A percentile compares a stretch with the other conserved stretches of the same genome.
Evolutionary conservation across 2,888 invertebrate genomes (phyloP).

Genomic region (Proisotoma minuta): DNA sequence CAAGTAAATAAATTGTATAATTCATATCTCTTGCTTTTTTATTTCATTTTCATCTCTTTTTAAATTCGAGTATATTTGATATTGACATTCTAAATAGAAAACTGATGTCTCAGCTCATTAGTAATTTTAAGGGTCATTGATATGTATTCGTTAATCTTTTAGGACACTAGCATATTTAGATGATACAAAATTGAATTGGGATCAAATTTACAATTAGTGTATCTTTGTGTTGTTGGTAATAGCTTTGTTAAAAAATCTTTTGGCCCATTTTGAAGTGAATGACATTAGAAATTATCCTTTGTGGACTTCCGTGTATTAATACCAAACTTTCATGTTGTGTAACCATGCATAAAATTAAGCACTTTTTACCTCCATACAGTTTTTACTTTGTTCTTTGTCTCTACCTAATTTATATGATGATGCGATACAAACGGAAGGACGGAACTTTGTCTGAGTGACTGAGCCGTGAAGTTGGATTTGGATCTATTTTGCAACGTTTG

Average conservation of each 20-base stretch:
- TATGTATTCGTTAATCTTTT: no score
- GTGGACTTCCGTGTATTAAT: conserved; percentile 48
- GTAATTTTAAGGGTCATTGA: no score
- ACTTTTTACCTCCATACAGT: conserved; percentile 45
- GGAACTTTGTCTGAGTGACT: conserved; percentile 26
- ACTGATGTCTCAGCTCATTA: no score
- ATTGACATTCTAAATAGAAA: no score
- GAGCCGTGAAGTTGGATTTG: conserved; percentile 27
- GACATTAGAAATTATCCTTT: conserved; percentile 47
- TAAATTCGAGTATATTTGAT: no score
- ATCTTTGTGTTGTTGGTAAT: conserved; percentile 42
- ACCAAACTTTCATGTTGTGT: conserved; percentile 47
- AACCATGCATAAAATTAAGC: conserved; percentile 48
- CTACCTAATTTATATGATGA: conserved; percentile 43
- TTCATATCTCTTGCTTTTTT: no score
- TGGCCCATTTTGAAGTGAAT: conserved; percentile 47
- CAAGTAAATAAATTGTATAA: no score
- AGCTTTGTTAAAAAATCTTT: conserved; percentile 34
- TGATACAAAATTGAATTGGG: conserved; percentile 12
- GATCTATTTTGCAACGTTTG: not conserved
- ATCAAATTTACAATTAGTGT: conserved; percentile 19
- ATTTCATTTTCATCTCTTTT: no score
- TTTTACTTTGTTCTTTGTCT: conserved; percentile 43
- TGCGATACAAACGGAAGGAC: conserved; percentile 32
- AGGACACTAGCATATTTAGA: no score